These are phyloP conservation scores for Eulithis testata DNA, from an alignment of 2,888 invertebrate genomes.

Conservation along the genomic window DNA sequence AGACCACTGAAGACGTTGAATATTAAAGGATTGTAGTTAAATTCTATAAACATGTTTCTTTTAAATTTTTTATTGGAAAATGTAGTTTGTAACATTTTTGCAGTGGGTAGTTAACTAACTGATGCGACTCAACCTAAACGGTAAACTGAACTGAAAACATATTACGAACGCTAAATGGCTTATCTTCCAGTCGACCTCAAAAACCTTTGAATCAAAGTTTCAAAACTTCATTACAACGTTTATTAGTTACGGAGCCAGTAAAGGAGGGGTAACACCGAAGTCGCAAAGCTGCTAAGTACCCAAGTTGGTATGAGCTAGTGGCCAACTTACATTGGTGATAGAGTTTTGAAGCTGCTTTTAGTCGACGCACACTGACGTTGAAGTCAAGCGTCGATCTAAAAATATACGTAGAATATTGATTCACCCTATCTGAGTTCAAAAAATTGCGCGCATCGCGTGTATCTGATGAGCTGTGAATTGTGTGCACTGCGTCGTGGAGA, in stretches of 20 bases:
- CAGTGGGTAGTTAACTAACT: not conserved
- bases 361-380: too few species aligned
- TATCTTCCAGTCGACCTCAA: slow-evolving; percentile 5
- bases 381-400: too few species aligned
- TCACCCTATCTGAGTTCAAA: too few species aligned
- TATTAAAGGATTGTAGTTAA: too few species aligned
- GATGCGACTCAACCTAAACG: not conserved
- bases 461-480: too few species aligned
- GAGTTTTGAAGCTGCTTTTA: not conserved
- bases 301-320: not conserved
- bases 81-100: not conserved
- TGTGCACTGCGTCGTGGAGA: too few species aligned
- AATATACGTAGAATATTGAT: too few species aligned
- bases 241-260: not conserved
- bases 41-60: too few species aligned
- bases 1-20: too few species aligned
- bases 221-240: slow-evolving; percentile 12
- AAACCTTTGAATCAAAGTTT: slow-evolving; percentile 15
- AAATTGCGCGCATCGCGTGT: too few species aligned
- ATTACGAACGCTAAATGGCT: slow-evolving; percentile 12
- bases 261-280: not conserved
- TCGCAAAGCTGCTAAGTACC: not conserved
- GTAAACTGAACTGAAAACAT: slow-evolving; percentile 1
- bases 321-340: not conserved
- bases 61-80: too few species aligned